Conservation (phyloP, 2,797 vertebrate species). For the Acanthurus lineatus region DNA sequence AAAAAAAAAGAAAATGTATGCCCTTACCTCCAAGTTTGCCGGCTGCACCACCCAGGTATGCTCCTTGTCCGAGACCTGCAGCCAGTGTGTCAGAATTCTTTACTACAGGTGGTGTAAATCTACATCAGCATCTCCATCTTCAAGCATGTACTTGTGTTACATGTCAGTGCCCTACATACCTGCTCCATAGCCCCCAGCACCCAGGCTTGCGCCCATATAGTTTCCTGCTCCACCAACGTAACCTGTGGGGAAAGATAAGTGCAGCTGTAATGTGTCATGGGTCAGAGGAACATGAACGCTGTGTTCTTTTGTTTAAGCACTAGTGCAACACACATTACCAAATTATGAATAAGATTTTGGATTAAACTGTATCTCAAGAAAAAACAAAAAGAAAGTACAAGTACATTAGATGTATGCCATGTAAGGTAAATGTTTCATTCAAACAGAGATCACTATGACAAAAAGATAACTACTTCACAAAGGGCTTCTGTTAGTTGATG, state of each 20-base stretch:
- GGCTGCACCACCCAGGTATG: conserved; percentile 75
- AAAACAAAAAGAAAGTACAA: no score
- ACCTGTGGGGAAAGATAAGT: conserved; percentile 70
- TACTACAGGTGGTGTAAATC: conserved; percentile 9
- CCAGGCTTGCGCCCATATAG: conserved; percentile 74
- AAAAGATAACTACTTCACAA: not conserved
- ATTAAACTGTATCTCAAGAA: not conserved
- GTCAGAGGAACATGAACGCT: not conserved
- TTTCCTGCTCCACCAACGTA: conserved; percentile 73
- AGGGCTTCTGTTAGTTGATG: not conserved
- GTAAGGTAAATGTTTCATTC: not conserved
- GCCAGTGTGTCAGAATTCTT: conserved; percentile 12
- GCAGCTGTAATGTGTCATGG: conserved; percentile 8
- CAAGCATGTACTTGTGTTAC: not conserved
- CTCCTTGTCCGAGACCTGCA: conserved; percentile 79
- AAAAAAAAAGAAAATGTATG: not conserved
- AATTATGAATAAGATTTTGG: not conserved
- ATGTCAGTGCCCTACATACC: conserved; percentile 62
- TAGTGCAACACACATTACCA: not conserved
- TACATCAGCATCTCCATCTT: conserved; percentile 11
- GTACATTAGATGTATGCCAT: not conserved
- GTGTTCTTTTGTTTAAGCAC: not conserved
- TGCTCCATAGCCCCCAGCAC: conserved; percentile 77
- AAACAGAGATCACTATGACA: not conserved
- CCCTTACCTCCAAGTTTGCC: conserved; percentile 77